These are phyloP conservation scores for Cecidostiba fungosa DNA, from an alignment of 2,888 invertebrate species.

Conservation along the genomic window DNA sequence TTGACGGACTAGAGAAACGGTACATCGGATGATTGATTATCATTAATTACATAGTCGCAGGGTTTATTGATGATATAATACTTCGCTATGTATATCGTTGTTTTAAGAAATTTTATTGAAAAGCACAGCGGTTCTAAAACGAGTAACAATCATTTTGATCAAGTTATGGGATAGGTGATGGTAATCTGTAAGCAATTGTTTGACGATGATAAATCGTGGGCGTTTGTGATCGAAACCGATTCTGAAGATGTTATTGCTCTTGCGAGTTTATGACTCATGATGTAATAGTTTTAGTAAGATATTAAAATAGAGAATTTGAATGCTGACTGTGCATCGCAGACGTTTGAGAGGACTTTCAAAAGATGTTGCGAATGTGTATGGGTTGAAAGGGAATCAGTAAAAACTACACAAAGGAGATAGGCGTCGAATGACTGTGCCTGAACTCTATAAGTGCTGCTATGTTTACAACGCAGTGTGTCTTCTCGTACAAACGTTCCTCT, in stretches of 20 bases:
- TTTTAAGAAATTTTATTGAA: neutral
- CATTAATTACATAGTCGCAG: slow-evolving; percentile 8
- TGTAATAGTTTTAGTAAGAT: neutral
- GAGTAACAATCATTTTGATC: neutral
- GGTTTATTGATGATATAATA: neutral
- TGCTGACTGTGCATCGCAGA: neutral
- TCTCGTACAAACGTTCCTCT: neutral
- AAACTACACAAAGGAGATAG: neutral
- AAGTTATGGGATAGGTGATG: neutral
- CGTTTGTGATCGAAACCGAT: neutral
- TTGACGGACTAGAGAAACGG: neutral
- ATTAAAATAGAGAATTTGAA: slow-evolving; percentile 3
- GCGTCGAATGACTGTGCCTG: neutral
- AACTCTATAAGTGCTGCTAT: neutral
- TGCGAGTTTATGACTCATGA: neutral
- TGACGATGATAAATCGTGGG: neutral
- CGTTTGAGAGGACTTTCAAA: neutral
- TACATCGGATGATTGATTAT: slow-evolving; percentile 20
- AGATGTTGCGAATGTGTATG: neutral
- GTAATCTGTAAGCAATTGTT: neutral
- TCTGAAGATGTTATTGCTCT: neutral
- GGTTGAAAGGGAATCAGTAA: neutral
- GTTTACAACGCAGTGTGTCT: neutral
- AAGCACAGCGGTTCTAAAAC: neutral
- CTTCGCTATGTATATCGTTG: neutral